phyloP scores from a whole-genome alignment of 1,140 invertebrate species.

The Argopecten irradians region DNA sequence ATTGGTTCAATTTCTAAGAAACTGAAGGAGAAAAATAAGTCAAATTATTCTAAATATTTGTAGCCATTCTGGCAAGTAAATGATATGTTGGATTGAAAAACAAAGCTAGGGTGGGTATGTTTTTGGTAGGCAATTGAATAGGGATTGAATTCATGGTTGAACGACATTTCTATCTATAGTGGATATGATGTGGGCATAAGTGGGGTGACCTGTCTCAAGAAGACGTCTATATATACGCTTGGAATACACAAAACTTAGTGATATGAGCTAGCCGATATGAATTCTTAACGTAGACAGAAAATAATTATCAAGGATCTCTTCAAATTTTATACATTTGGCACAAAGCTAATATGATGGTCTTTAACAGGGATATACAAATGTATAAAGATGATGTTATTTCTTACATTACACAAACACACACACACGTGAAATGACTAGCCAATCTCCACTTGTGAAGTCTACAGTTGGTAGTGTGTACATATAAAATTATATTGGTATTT shows the following conservation, averaged over 20 bases:
- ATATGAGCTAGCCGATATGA: neutral
- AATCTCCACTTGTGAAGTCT: neutral
- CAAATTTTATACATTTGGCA: conserved; percentile 8
- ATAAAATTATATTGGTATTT: neutral
- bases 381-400: neutral
- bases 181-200: neutral
- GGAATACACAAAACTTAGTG: neutral
- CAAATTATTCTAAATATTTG: too few relatives aligned
- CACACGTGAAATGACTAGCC: neutral
- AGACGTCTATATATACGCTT: neutral
- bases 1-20: too few relatives aligned
- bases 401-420: neutral
- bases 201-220: neutral
- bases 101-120: too few relatives aligned
- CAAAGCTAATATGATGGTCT: conserved; percentile 1
- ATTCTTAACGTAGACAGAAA: neutral
- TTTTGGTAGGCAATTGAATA: too few relatives aligned
- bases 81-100: too few relatives aligned
- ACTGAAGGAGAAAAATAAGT: too few relatives aligned
- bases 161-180: too few relatives aligned
- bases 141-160: too few relatives aligned
- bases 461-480: neutral
- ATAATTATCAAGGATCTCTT: neutral
- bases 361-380: neutral
- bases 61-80: too few relatives aligned